phyloP scores from a whole-genome alignment of 2,113 vertebrate species.

The Xyliphius kryptos region DNA sequence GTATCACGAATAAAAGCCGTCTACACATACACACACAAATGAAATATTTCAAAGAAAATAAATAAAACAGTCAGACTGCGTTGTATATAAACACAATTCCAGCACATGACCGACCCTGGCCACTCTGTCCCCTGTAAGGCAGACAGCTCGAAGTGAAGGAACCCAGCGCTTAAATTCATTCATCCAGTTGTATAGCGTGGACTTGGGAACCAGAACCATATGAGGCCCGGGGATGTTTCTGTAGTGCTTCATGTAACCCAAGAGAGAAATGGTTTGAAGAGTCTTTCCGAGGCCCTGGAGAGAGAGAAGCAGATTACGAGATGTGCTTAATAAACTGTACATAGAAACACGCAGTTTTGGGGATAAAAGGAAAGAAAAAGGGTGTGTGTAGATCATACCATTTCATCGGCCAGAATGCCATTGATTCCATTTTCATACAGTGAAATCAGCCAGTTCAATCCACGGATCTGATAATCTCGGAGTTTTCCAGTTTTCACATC shows the following conservation, averaged over 20 bases:
- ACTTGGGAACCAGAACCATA: constrained; percentile 98
- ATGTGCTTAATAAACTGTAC: too few species aligned
- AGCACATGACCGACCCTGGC: constrained; percentile 73
- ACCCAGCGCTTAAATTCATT: constrained; percentile 98
- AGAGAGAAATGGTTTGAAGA: constrained; percentile 92
- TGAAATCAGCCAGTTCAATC: constrained; percentile 97
- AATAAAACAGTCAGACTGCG: not conserved
- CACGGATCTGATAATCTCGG: constrained; percentile 93
- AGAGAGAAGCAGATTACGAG: too few species aligned
- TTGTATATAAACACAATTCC: not conserved
- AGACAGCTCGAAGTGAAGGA: constrained; percentile 90
- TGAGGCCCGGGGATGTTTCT: constrained; percentile 96
- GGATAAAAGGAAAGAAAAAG: too few species aligned
- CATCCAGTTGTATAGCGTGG: constrained; percentile 99
- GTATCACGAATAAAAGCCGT: constrained; percentile 92
- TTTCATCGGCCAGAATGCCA: constrained; percentile 96
- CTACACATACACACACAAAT: constrained; percentile 50
- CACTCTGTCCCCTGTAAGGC: constrained; percentile 89
- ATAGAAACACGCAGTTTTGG: too few species aligned
- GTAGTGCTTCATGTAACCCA: constrained; percentile 99
- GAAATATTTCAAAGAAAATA: too few species aligned
- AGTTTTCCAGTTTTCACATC: constrained; percentile 91
- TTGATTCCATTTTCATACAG: constrained; percentile 99
- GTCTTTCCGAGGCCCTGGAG: constrained; percentile 94
- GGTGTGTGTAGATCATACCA: constrained; percentile 70